Conservation (phyloP, 2,888 invertebrate species). For the Nephrotoma flavescens region DNA sequence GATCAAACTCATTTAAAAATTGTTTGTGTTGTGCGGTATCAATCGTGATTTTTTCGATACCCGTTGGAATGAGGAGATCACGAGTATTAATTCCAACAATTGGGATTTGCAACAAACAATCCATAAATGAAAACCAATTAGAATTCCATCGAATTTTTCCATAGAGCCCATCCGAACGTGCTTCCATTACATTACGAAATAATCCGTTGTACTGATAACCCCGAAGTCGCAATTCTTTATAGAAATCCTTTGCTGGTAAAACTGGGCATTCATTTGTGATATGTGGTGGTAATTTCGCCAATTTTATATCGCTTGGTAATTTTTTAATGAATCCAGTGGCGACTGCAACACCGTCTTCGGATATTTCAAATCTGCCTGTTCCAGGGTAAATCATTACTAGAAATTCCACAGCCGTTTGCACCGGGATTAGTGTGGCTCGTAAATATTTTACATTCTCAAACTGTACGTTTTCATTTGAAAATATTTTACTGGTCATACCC, state of each 20-base stretch:
- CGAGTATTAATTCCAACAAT: constrained; percentile 54
- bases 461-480: constrained; percentile 18
- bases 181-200: constrained; percentile 22
- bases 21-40: constrained; percentile 45
- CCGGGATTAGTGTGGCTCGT: constrained; percentile 65
- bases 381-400: constrained; percentile 44
- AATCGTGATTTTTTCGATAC: constrained; percentile 55
- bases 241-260: constrained; percentile 47
- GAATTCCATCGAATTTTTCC: constrained; percentile 47
- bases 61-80: constrained; percentile 58
- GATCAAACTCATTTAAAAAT: constrained; percentile 24
- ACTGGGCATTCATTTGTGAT: constrained; percentile 19
- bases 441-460: constrained; percentile 76
- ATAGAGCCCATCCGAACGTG: constrained; percentile 25
- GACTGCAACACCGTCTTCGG: constrained; percentile 52
- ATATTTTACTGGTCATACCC: constrained; percentile 31
- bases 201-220: constrained; percentile 45
- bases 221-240: constrained; percentile 24
- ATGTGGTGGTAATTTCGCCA: constrained; percentile 12
- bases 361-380: constrained; percentile 44
- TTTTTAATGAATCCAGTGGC: constrained; percentile 53
- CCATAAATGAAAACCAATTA: constrained; percentile 64
- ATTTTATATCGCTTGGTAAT: constrained; percentile 25
- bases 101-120: constrained; percentile 74
- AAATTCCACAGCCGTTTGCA: constrained; percentile 37